Base-by-base conservation (phyloP, 2,888 invertebrate species). In the Octonoba sinensis region DNA sequence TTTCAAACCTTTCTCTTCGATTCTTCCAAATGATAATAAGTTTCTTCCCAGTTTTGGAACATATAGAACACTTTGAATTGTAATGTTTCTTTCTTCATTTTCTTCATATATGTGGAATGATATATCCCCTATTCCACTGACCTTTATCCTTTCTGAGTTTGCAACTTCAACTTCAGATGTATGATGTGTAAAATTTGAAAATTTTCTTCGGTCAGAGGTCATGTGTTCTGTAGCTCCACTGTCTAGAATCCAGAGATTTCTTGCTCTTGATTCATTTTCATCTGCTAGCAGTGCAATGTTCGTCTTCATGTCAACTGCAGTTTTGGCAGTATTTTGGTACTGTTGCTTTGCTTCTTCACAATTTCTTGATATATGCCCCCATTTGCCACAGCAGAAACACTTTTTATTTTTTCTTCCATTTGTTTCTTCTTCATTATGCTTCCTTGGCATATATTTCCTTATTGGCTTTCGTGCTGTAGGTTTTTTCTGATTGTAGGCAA, bases 211-310 rank as follows among this genome's bases (percentile, higher is more conserved):
- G 4, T 69, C 46, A 11, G 75, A 76, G 1, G 70, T 62, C 67
- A 76, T 76, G 54, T 69, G 76, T n/a, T 76, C 69, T 11, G 76
- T 76, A 1, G 76, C 76, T 13, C 76, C 64, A 54, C 54, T 62
- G 46, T 76, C 69, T 1, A 76, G 6, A 59, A 69, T 51, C 67
- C 76, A 76, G 2, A 27, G 36, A 16, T n/a, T 49, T 24, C 24
- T 22, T 1, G 27, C 36, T n/a, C 46, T 56, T 11, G 22, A 20
- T 51, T 24, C 51, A 16, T 54, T 18, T 12, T 54, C 24, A 24
- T 49, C 36, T 12, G 74, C 57, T 3, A 44, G n/a, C 24, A 66
- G 27, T 57, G 74, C 47, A 24, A 24, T 36, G 22, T 54, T 47
- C 1, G 62, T 73, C 24, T 74, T 74, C 1, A 74, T 1, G 24